A percentile compares a stretch with the other conserved stretches of the same genome.
These are phyloP conservation scores for Drosophila fungiperda DNA, from an alignment of 2,888 invertebrate species.

Conservation along the genomic window DNA sequence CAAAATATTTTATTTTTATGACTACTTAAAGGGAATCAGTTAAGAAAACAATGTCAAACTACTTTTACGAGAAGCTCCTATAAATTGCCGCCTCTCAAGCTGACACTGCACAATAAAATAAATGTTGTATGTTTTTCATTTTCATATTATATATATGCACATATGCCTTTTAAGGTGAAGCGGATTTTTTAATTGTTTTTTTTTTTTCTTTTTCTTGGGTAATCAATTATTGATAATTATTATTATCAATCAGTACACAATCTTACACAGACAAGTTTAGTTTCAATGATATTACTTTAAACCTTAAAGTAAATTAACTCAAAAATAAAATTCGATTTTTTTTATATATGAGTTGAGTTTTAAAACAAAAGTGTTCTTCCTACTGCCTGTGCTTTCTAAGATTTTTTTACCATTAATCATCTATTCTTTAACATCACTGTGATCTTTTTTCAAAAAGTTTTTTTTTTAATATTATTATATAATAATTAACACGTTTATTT, in stretches of 20 bases:
- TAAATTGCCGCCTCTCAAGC: slow-evolving; percentile 33
- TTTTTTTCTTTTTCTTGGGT: not conserved
- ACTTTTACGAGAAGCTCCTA: slow-evolving; percentile 42
- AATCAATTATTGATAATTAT: not conserved
- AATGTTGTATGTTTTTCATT: not conserved
- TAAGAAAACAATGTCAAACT: slow-evolving; percentile 17
- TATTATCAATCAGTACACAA: not conserved
- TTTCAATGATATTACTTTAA: not conserved
- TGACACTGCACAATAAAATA: slow-evolving; percentile 2
- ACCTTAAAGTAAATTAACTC: not conserved
- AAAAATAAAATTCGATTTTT: not conserved
- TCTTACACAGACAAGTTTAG: too few species aligned
- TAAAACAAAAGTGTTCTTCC: not conserved
- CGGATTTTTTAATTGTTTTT: not conserved
- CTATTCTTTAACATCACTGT: too few species aligned
- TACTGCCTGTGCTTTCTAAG: not conserved
- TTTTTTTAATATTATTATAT: too few species aligned
- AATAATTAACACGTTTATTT: not conserved
- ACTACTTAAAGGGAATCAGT: slow-evolving; percentile 48
- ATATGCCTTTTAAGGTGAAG: not conserved
- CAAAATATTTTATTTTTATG: slow-evolving; percentile 57
- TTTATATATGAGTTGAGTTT: not conserved
- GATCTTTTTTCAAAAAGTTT: too few species aligned
- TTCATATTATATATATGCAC: not conserved
- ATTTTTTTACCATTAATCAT: not conserved